Percentiles rank a stretch among this genome's conserved stretches.
These are phyloP conservation scores for Tetramorium simillimum DNA, from an alignment of 1,140 invertebrate species.

Conservation along the genomic window DNA sequence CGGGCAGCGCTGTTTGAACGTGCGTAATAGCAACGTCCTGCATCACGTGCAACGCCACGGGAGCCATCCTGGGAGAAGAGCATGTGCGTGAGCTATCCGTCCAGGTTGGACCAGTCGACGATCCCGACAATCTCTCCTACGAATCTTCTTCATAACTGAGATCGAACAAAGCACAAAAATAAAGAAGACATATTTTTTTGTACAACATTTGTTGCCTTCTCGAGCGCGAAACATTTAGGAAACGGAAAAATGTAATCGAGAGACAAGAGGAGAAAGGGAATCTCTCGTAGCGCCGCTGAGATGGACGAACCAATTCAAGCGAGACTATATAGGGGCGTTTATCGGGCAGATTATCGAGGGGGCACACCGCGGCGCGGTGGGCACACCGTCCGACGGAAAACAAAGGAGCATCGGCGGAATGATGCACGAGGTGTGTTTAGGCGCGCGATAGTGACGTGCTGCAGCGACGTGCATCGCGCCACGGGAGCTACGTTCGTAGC, in stretches of 20 bases:
- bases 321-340: slow-evolving; percentile 22
- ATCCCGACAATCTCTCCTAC: not conserved
- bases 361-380: not conserved
- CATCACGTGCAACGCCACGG: slow-evolving; percentile 34
- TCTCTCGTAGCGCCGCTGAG: not conserved
- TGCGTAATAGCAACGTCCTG: slow-evolving; percentile 50
- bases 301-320: not conserved
- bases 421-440: slow-evolving; percentile 86
- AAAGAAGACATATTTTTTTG: not conserved
- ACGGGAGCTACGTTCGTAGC: slow-evolving; percentile 80
- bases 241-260: not conserved
- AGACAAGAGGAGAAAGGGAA: not conserved
- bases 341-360: slow-evolving; percentile 30
- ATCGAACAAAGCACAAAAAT: not conserved
- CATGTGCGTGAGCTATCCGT: not conserved
- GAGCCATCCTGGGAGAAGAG: slow-evolving; percentile 9
- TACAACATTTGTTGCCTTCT: not conserved
- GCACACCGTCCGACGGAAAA: slow-evolving; percentile 75
- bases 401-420: slow-evolving; percentile 79
- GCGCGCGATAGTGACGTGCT: slow-evolving; percentile 83
- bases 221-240: not conserved
- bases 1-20: slow-evolving; percentile 40
- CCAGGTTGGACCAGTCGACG: not conserved
- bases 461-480: slow-evolving; percentile 79
- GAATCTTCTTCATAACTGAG: not conserved